Evolutionary conservation across 2,113 vertebrate genomes (phyloP), one percentile per base, ranked within the genome.

Genomic region (Rynchops niger): DNA sequence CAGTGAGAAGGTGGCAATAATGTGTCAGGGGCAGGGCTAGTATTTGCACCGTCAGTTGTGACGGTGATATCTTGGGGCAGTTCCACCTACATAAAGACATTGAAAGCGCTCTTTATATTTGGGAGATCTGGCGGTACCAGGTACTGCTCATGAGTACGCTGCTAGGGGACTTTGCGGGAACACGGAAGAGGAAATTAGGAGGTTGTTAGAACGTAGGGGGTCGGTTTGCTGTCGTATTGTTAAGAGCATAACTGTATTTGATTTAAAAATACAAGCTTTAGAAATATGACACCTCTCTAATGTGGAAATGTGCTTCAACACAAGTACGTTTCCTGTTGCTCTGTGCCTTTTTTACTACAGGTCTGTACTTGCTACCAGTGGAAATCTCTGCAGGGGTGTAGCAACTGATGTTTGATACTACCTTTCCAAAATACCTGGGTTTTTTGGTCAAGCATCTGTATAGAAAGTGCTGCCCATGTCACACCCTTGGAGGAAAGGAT

Each of bases 251-350:
- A 52, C 32, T 65, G 8, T 32, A 38, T 61, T 77, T 29, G 21
- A 49, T 80, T 88, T 70, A 27, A 82, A 77, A 81, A 73, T 8
- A 25, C 0, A 50, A 45, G 15, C 42, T 74, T 92, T 85, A 34
- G 47, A 94, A 58, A 53, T 40, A 50, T 2, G 9, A 4, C 18
- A 8, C 30, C 53, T 92, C 74, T 30, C 1, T 45, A 22, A 29
- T 2, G 26, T 0, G 11, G 66, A 59, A 73, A 8, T 0, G 0
- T 45, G 21, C 42, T 81, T 47, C 40, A 40, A 17, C 0, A 0
- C 5, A 18, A 80, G 17, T 17, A 50, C 1, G 1, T 88, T 43
- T 88, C 47, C 58, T 81, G 43, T 63, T 83, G 62, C n/a, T 74
- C 19, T 34, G 13, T 92, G 86, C 62, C 62, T 71, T 82, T 53